Base-by-base conservation (phyloP, 1,140 invertebrate species). In the Drosophila albomicans region DNA sequence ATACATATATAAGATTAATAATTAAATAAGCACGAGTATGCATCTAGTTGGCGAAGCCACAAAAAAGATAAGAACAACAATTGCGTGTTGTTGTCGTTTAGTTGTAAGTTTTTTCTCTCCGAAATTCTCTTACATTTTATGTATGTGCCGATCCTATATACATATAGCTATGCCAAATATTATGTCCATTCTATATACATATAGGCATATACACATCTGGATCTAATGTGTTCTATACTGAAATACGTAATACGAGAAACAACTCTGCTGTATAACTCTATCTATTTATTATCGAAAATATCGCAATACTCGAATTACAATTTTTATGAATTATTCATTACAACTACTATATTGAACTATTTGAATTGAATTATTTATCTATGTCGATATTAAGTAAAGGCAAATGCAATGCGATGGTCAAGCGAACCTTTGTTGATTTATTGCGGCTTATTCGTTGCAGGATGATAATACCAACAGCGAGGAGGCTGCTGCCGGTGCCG, bases 391-490 rank as follows among this genome's bases (percentile, higher is more conserved):
- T 75, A 67, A 84, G 76, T 82, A 82, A 84, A 75, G 76, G 59
- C 63, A 72, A 77, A 15, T 58, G 35, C 30, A 51, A 38, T 58
- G 25, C 4, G 32, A 49, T 80, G 28, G 48, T 66, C 66, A 67
- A 75, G 46, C 65, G 43, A 69, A 66, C n/a, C 25, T 63, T 79
- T 87, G 71, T 86, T 86, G 70, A 85, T 81, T 81, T 78, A 66
- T 81, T 68, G 82, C 62, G 82, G 82, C 79, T 79, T 82, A 52
- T 58, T 84, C 62, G 51, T 89, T 88, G 30, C 81, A 88, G 85
- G 85, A 88, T 56, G 74, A 88, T 67, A 84, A 75, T 71, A 80
- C 77, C 15, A 69, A 61, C 54, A 67, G 30, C 32, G 77, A 69
- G 43, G 63, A 63, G 7, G 46, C 71, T 13, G 43, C 32, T 15